These are phyloP conservation scores for Gasteruption jaculator DNA, from an alignment of 2,888 invertebrate genomes.

Conservation along the genomic window DNA sequence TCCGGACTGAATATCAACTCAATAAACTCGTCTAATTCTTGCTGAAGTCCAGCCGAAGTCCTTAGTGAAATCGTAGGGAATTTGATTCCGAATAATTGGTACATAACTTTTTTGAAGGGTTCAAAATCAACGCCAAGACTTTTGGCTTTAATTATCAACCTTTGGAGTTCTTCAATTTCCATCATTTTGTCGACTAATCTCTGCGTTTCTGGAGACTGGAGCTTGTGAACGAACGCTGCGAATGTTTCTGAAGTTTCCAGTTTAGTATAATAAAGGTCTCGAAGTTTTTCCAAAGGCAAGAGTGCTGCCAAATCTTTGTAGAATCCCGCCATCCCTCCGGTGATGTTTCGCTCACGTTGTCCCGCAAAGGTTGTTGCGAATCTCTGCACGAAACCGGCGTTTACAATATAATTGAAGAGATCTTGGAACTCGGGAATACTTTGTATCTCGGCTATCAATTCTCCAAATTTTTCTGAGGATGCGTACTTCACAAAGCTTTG, in stretches of 20 bases:
- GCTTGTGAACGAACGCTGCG: constrained; percentile 24
- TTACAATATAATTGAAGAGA: constrained; percentile 20
- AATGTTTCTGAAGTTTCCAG: constrained; percentile 31
- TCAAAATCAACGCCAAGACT: no score
- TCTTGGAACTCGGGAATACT: constrained; percentile 19
- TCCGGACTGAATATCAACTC: no score
- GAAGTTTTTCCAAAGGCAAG: constrained; percentile 34
- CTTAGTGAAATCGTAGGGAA: no score
- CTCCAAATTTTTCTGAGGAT: constrained; percentile 27
- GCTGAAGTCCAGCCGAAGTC: no score
- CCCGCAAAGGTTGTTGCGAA: constrained; percentile 19
- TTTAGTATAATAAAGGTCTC: constrained; percentile 33
- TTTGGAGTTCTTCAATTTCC: no score
- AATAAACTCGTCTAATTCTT: no score
- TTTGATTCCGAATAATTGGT: no score
- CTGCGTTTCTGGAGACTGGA: constrained; percentile 29
- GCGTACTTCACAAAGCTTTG: no score
- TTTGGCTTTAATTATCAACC: no score
- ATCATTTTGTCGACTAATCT: constrained; percentile 25
- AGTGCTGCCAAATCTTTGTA: constrained; percentile 29
- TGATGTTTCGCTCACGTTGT: constrained; percentile 5
- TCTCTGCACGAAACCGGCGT: constrained; percentile 21
- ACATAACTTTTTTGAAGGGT: no score
- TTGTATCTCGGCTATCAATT: constrained; percentile 26
- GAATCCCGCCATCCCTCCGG: constrained; percentile 30